Evolutionary conservation across 2,113 vertebrate species (phyloP).

Genomic region (Pedionomus torquatus): DNA sequence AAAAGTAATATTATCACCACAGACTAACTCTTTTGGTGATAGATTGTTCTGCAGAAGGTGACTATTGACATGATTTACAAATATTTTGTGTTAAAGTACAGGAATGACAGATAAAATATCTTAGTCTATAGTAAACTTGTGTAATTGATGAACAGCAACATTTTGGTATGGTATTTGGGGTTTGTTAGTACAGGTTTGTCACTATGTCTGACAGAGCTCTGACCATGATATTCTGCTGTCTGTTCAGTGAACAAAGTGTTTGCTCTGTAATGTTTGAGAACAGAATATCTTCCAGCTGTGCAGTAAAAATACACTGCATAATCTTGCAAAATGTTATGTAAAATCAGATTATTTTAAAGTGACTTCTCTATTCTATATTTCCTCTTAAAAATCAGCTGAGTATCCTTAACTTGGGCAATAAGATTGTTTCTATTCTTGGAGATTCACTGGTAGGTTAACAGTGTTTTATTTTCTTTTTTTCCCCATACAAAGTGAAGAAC

Average conservation of each 20-base stretch:
- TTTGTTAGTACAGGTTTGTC: not conserved
- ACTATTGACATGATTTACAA: not conserved
- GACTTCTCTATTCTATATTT: not conserved
- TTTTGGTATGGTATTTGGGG: not conserved
- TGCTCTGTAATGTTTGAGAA: not conserved
- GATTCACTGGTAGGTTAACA: not conserved
- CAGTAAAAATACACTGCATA: not conserved
- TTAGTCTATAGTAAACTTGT: not conserved
- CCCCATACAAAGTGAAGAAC: not conserved
- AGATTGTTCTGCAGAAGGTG: not conserved
- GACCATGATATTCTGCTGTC: not conserved
- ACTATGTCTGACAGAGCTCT: not conserved
- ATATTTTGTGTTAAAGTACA: not conserved
- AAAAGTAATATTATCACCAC: not conserved
- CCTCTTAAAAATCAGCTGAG: not conserved
- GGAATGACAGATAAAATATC: not conserved
- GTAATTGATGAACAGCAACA: not conserved
- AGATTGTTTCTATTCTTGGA: not conserved
- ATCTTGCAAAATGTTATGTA: not conserved
- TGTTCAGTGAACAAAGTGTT: not conserved
- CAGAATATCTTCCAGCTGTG: not conserved
- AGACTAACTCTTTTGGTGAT: not conserved
- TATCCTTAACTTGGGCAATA: not conserved
- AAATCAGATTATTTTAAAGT: not conserved
- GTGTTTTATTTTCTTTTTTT: not conserved